These are phyloP conservation scores for Archilochus colubris DNA, from an alignment of 2,113 vertebrate genomes.

Conservation along the genomic window DNA sequence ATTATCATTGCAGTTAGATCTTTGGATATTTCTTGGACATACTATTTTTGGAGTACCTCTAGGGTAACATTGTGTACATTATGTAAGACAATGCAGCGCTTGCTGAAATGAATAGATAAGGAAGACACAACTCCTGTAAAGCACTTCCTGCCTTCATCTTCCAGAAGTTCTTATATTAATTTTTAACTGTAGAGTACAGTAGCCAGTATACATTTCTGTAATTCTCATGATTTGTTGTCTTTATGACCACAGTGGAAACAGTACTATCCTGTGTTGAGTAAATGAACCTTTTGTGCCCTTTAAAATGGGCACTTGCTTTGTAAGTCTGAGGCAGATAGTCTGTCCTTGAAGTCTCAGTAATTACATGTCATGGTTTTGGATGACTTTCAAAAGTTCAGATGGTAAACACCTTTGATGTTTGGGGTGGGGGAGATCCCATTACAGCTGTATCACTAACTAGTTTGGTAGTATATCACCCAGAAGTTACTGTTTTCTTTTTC, in stretches of 20 bases:
- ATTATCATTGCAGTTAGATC: background rate
- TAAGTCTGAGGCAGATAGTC: background rate
- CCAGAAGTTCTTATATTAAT: background rate
- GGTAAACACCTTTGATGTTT: background rate
- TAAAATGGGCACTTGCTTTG: background rate
- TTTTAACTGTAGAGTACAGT: background rate
- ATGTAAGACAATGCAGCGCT: background rate
- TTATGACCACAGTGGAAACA: background rate
- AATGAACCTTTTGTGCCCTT: background rate
- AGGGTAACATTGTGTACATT: background rate
- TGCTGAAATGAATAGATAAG: background rate
- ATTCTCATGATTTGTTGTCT: background rate
- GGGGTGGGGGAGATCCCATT: background rate
- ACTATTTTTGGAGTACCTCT: background rate
- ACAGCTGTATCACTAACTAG: background rate
- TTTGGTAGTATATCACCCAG: background rate
- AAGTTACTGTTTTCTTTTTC: background rate
- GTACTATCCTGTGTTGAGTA: background rate
- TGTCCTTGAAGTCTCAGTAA: background rate
- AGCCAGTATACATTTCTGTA: accelerated
- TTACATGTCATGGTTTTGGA: background rate
- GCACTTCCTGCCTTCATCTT: background rate
- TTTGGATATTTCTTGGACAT: background rate
- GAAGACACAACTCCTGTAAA: background rate
- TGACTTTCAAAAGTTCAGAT: background rate